Conservation (phyloP, 1,140 invertebrate genomes). For the Psilanteris sp. region DNA sequence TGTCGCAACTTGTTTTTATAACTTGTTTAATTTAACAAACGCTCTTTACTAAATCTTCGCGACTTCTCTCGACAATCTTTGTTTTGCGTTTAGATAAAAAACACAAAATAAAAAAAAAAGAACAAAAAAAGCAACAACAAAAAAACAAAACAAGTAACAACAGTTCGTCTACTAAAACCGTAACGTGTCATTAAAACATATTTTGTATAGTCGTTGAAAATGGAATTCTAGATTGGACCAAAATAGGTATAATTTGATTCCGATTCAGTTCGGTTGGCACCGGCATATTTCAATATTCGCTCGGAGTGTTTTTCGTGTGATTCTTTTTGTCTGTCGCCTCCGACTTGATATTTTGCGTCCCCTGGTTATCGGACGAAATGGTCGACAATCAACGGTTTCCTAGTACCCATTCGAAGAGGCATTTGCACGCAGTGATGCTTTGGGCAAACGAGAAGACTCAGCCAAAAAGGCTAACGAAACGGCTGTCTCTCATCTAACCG, state of each 20-base stretch:
- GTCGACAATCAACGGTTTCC: slow-evolving; percentile 59
- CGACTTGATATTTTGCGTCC: slow-evolving; percentile 38
- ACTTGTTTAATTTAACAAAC: slow-evolving; percentile 23
- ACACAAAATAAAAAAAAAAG: too few relatives aligned
- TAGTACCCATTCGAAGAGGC: slow-evolving; percentile 55
- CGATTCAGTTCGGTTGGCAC: slow-evolving; percentile 24
- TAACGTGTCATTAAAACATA: slow-evolving; percentile 34
- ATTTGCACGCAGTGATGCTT: slow-evolving; percentile 52
- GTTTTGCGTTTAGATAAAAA: not conserved
- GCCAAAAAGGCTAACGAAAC: slow-evolving; percentile 44
- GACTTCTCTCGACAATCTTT: not conserved
- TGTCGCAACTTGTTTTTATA: slow-evolving; percentile 26
- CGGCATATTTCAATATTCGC: slow-evolving; percentile 27
- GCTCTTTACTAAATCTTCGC: not conserved
- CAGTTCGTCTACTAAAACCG: not conserved
- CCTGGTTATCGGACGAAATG: slow-evolving; percentile 36
- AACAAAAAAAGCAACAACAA: not conserved
- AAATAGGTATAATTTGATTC: slow-evolving; percentile 54
- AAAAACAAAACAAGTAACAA: slow-evolving; percentile 1
- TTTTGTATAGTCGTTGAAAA: slow-evolving; percentile 19
- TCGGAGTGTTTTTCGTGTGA: not conserved
- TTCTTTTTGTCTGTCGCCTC: slow-evolving; percentile 19
- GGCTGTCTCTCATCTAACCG: slow-evolving; percentile 48
- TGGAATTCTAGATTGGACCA: slow-evolving; percentile 15
- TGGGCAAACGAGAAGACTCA: slow-evolving; percentile 53